Evolutionary conservation across 2,113 vertebrate genomes (phyloP), one percentile per base, ranked within the genome.

Genomic region (Ctenomys sociabilis): DNA sequence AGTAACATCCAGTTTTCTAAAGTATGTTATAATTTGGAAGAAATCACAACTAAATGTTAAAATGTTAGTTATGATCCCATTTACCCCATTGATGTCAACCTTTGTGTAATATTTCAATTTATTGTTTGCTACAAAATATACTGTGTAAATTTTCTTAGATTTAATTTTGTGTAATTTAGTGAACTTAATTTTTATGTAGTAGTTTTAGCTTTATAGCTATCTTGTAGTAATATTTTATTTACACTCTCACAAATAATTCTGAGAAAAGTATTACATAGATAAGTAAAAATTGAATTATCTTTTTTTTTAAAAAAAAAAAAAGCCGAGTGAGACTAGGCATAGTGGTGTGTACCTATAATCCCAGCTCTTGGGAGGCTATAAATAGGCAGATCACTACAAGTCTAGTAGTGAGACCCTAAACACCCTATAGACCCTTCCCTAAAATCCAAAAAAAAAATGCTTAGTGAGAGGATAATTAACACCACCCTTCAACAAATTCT

Each of bases 21-120:
- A 91, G 57, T 84, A 35, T 96, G 94, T 93, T 96, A 80, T 94
- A 22, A 80, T 96, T 97, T 85, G 91, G 73, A 75, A 96, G 98
- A 91, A 96, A 86, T 35, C 63, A 17, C 97, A 10, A 45, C 35
- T 96, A 26, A 94, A 73, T 97, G 95, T 61, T 85, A 88, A 72
- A 73, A 77, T 91, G 22, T 16, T 37, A 96, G 70, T n/a, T 72
- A 91, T 86, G 59, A 90, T 68, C 12, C 40, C 35, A 77, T 86
- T 26, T 52, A n/a, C 40, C 49, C 52, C 52, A 21, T 59, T 88
- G 77, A 63, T 97, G 43, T 45, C 72, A 90, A 30, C 75, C 13
- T 80, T 85, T 73, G 70, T 43, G 52, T 78, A 78, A 43, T 40
- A 77, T 93, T 26, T 93, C 90, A 90, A 57, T 52, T 96, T 92